A percentile compares a stretch with the other conserved stretches of the same genome.
Evolutionary conservation across 2,888 invertebrate genomes (phyloP).

Genomic region (Campopleginae sp.): DNA sequence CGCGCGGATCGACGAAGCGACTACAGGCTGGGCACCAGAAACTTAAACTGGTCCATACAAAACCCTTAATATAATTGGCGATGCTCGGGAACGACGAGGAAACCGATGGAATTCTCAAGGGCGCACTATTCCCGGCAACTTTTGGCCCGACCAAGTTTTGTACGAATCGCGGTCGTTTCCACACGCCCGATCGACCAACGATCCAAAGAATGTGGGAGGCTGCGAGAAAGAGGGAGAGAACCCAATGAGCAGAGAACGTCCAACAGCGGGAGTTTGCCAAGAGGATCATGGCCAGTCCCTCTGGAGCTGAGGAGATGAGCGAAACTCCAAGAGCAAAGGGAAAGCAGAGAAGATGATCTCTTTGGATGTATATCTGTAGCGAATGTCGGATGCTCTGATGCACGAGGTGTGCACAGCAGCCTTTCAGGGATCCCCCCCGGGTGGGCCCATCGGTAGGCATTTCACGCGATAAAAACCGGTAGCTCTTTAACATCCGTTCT

Average conservation of each 20-base stretch:
- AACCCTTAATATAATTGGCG: constrained; percentile 63
- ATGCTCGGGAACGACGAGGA: too few relatives aligned
- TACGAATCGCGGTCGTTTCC: background rate
- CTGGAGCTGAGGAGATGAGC: constrained; percentile 43
- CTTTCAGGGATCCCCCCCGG: constrained; percentile 60
- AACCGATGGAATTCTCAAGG: constrained; percentile 59
- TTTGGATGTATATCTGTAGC: constrained; percentile 6
- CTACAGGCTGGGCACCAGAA: too few relatives aligned
- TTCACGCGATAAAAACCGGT: constrained; percentile 72
- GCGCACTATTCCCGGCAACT: constrained; percentile 58
- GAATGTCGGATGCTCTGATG: constrained; percentile 31
- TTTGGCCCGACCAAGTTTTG: constrained; percentile 27
- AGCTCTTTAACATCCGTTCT: constrained; percentile 68
- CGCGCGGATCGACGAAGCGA: too few relatives aligned
- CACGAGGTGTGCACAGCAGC: constrained; percentile 47
- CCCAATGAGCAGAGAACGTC: constrained; percentile 45
- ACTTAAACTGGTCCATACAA: too few relatives aligned
- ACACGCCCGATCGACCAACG: too few relatives aligned
- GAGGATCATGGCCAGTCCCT: constrained; percentile 46
- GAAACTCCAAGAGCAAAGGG: constrained; percentile 27
- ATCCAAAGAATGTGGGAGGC: constrained; percentile 28
- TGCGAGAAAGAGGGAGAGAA: constrained; percentile 8
- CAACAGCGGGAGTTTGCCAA: constrained; percentile 50
- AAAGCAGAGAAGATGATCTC: background rate
- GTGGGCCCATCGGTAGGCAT: constrained; percentile 67